Base-by-base conservation (phyloP, 2,797 vertebrate species). In the Fundulus diaphanus region DNA sequence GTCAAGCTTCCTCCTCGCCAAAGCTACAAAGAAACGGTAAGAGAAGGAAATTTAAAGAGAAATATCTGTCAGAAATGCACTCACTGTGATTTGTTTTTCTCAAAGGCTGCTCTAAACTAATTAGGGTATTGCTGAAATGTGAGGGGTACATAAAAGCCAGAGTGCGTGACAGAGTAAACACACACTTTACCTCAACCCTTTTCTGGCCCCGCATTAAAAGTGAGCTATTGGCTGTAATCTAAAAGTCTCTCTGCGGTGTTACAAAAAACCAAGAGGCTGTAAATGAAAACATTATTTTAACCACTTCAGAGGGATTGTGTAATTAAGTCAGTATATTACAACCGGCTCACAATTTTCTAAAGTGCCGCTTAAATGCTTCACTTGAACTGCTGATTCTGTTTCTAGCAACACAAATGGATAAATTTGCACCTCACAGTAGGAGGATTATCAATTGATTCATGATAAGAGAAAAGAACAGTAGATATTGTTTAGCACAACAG, bases 241-340 rank as follows among this genome's bases (percentile, higher is more conserved):
- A 71, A 89, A 91, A 79, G 65, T 65, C 68, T 89, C 88, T 90
- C 88, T 8, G 16, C 1, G 67, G 87, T 77, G 79, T 59, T 78
- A 83, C 82, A 90, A 88, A n/a, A 88, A 81, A 82, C 72, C 59
- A 85, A 84, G 48, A 78, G 84, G 73, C 74, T 74, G 72, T 80
- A 88, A 91, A 90, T 87, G 80, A 89, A 92, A 90, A 88, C 84
- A 87, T 86, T 88, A 89, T 88, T 90, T 87, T 79, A 84, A 82
- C 85, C 78, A 75, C 84, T 87, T 81, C 85, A 85, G 57, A 90
- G 76, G 49, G 68, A 74, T 80, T 79, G 73, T 73, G 72, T 83
- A 90, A 90, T 92, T 87, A 87, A 89, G 40, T 83, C 68, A 6
- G 63, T 87, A 76, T 80, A 87, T 87, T 89, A 84, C 70, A 29